Evolutionary conservation across 2,888 invertebrate species (phyloP).

Genomic region (Eupithecia abbreviata): DNA sequence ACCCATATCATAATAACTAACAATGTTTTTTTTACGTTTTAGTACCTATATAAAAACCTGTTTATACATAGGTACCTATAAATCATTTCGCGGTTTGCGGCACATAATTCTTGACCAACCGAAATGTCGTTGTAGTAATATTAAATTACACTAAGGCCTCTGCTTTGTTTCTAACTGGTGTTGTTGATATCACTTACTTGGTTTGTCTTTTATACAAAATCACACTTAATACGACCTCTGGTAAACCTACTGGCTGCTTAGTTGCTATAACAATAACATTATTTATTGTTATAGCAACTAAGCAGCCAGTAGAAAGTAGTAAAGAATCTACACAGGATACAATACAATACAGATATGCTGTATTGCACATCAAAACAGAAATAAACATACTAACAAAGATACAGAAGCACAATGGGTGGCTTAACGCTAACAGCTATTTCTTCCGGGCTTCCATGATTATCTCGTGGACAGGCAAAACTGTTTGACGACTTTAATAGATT

Average conservation of each 20-base stretch:
- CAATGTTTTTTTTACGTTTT: background rate
- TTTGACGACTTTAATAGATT: too few species aligned
- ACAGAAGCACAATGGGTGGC: too few species aligned
- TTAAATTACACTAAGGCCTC: slow-evolving; percentile 48
- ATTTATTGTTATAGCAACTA: too few species aligned
- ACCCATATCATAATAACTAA: background rate
- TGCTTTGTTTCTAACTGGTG: slow-evolving; percentile 49
- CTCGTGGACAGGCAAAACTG: too few species aligned
- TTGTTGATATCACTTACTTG: slow-evolving; percentile 10
- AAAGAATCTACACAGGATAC: background rate
- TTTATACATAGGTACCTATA: slow-evolving; percentile 38
- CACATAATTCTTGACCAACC: slow-evolving; percentile 49
- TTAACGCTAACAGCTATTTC: too few species aligned
- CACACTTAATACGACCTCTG: background rate
- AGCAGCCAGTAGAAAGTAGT: too few species aligned
- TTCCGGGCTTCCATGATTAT: too few species aligned
- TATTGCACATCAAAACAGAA: too few species aligned
- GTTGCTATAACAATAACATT: background rate
- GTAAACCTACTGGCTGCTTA: background rate
- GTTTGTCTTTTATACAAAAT: background rate
- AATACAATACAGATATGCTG: too few species aligned
- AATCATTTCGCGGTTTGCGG: slow-evolving; percentile 47
- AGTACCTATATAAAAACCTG: slow-evolving; percentile 39
- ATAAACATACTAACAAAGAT: too few species aligned
- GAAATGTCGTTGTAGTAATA: slow-evolving; percentile 58